Conservation (phyloP, 1,140 invertebrate genomes). For the Ganaspis sp. region DNA sequence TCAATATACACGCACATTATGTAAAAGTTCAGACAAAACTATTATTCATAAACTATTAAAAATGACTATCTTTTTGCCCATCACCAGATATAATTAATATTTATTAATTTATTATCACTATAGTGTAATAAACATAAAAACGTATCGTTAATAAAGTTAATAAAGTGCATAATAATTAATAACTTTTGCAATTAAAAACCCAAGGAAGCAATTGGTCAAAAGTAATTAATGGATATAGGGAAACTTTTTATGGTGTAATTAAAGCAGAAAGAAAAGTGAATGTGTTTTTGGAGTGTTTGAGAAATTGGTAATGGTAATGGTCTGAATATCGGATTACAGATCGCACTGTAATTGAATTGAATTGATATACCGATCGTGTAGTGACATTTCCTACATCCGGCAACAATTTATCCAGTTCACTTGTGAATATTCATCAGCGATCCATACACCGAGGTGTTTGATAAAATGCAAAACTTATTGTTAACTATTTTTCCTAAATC, state of each 20-base stretch:
- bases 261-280: conserved; percentile 23
- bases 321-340: conserved; percentile 19
- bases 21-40: too few species aligned
- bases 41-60: too few species aligned
- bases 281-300: neutral
- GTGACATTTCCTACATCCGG: conserved; percentile 26
- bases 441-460: neutral
- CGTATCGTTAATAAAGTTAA: too few species aligned
- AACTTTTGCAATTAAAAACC: neutral
- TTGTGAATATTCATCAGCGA: conserved; percentile 12
- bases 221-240: neutral
- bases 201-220: neutral
- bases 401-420: conserved; percentile 5
- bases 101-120: too few species aligned
- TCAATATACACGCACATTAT: too few species aligned
- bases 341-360: conserved; percentile 8
- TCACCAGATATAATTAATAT: too few species aligned
- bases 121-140: too few species aligned
- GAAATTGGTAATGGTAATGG: neutral
- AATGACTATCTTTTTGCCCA: too few species aligned
- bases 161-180: neutral
- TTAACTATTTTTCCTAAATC: too few species aligned
- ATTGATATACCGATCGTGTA: conserved; percentile 15
- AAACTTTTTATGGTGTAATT: neutral
- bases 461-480: too few species aligned